Base-by-base conservation (phyloP, 1,140 invertebrate species). In the Streblospio benedicti region DNA sequence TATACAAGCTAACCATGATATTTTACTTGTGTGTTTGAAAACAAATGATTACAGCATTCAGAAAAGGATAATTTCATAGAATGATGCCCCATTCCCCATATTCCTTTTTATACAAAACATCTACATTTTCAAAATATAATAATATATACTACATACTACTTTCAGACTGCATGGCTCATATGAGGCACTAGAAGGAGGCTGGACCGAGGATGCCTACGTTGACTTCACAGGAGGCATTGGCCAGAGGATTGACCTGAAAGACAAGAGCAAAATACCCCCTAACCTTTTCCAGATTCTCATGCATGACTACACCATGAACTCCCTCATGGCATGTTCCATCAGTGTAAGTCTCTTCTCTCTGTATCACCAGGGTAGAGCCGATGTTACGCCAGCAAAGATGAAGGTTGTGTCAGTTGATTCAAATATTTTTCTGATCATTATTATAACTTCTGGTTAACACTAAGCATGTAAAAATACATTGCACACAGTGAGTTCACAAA, bases 181-280 rank as follows among this genome's bases (percentile, higher is more conserved):
- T 72, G 85, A 86, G 67, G 82, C 81, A 55, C 72, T 88, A 55
- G 77, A 79, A 41, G 51, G 61, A 6, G 85, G 85, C 35, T 81
- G 80, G 41, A 84, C 83, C 25, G 85, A 85, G 2, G 78, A 86
- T 70, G 86, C 85, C 1, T 77, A 89, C 35, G 86, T 88, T 73
- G 87, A 88, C 71, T 81, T 89, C 52, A 86, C 86, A 1, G 87
- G 87, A 47, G 86, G 87, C 38, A 85, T 90, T 55, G 85, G 88
- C 51, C 87, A 90, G 76, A 87, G 44, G 23, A 59, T 57, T 23
- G 44, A 61, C 49, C 43, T 64, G 33, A 66, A 44, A 67, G 79
- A 68, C 47, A 49, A 62, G 18, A 50, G 50, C 14, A 58, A 55
- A 28, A 43, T 28, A 16, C 33, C 33, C 4, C 35, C 23, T 27